These are phyloP conservation scores for Prunella himalayana DNA, from an alignment of 2,113 vertebrate genomes.

Conservation along the genomic window DNA sequence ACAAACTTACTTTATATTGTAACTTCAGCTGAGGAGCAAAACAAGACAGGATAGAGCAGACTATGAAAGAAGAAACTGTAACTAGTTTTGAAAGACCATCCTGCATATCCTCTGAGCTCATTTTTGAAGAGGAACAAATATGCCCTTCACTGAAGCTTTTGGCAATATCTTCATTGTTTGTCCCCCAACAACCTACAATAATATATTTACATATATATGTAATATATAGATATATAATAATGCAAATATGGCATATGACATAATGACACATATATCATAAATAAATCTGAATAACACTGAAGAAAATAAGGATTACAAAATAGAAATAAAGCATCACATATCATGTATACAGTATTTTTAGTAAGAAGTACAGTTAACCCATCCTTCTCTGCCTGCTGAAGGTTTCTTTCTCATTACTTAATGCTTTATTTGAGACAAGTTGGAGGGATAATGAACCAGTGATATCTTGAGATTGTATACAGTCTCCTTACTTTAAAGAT, in stretches of 20 bases:
- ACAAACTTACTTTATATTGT: slow-evolving; percentile 7
- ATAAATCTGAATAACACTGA: not conserved
- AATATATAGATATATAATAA: not conserved
- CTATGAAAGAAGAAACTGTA: not conserved
- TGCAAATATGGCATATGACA: not conserved
- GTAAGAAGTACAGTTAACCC: not conserved
- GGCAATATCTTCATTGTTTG: not conserved
- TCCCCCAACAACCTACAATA: not conserved
- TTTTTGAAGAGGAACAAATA: not conserved
- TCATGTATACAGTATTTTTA: not conserved
- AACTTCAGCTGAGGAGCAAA: slow-evolving; percentile 16
- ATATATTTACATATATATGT: not conserved
- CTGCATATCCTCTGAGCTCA: not conserved
- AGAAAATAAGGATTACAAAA: not conserved
- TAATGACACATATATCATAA: not conserved
- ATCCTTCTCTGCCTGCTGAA: not conserved
- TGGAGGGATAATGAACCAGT: not conserved
- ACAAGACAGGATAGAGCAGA: slow-evolving; percentile 5
- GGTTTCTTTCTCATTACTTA: not conserved
- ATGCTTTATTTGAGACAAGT: not conserved
- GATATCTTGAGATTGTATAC: not conserved
- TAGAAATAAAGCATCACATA: not conserved
- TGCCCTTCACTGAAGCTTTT: not conserved
- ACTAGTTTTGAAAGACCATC: not conserved
- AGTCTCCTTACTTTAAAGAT: not conserved